Evolutionary conservation across 2,797 vertebrate species (phyloP).

Genomic region (Enoplosus armatus): DNA sequence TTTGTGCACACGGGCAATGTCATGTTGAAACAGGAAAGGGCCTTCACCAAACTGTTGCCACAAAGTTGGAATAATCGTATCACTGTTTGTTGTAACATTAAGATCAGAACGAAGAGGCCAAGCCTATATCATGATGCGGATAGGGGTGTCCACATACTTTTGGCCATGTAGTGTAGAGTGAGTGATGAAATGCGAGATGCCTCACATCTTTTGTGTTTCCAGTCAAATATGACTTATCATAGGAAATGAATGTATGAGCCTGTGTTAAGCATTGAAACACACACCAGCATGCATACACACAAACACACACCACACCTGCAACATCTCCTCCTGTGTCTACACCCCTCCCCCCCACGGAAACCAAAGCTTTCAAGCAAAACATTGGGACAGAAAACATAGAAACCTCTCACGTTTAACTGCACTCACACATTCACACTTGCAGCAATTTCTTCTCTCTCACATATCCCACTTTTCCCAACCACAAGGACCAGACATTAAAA

Average conservation of each 20-base stretch:
- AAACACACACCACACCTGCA: background rate
- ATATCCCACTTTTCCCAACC: background rate
- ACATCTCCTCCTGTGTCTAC: background rate
- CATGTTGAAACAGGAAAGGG: background rate
- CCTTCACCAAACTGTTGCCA: background rate
- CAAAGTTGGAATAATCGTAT: background rate
- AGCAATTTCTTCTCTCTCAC: background rate
- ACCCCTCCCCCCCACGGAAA: background rate
- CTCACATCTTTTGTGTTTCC: background rate
- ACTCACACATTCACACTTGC: background rate
- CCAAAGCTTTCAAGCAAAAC: background rate
- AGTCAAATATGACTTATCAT: background rate
- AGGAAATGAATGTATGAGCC: background rate
- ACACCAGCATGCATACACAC: background rate
- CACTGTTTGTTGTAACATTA: background rate
- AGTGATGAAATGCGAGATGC: background rate
- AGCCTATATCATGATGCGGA: background rate
- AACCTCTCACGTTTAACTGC: background rate
- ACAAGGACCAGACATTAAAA: too few species aligned
- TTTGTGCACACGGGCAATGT: background rate
- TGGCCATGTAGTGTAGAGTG: background rate
- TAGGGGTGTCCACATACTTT: background rate
- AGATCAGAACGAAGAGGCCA: background rate
- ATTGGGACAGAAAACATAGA: background rate
- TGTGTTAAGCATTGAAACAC: background rate